phyloP scores from a whole-genome alignment of 2,113 vertebrate genomes.

The Apistogramma diplotaenia region DNA sequence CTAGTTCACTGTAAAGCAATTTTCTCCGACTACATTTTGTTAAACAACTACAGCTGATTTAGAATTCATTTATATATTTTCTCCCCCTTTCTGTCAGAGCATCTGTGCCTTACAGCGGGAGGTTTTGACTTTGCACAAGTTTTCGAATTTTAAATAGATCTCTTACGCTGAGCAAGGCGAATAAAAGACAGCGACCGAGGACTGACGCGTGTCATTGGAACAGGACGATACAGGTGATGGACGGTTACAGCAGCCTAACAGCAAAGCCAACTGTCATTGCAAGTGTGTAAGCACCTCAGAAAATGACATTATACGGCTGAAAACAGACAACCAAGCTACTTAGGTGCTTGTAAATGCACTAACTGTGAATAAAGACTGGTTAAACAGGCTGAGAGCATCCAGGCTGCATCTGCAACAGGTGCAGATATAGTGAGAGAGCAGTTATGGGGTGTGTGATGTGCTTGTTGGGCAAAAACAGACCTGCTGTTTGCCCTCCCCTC shows the following conservation, averaged over 20 bases:
- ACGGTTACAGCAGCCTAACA: background rate
- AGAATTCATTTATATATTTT: background rate
- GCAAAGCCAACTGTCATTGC: background rate
- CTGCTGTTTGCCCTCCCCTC: constrained; percentile 51
- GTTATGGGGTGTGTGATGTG: constrained; percentile 32
- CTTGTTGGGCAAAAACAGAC: constrained; percentile 34
- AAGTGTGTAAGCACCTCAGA: background rate
- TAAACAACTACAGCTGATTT: no score
- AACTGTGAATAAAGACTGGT: constrained; percentile 20
- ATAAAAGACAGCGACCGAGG: background rate
- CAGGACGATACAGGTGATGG: background rate
- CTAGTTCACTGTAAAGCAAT: no score
- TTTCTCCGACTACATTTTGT: no score
- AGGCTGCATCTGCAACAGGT: constrained; percentile 35
- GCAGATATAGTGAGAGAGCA: constrained; percentile 2
- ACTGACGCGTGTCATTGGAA: background rate
- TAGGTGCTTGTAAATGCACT: constrained; percentile 9
- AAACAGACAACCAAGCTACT: background rate
- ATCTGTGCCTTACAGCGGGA: background rate
- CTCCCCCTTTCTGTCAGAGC: background rate
- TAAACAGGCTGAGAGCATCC: constrained; percentile 7
- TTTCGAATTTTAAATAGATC: background rate
- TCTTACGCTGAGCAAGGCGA: background rate
- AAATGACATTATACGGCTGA: background rate
- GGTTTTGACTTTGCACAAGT: background rate